These are phyloP conservation scores for Dryomyza anilis DNA, from an alignment of 2,888 invertebrate genomes.

Conservation along the genomic window DNA sequence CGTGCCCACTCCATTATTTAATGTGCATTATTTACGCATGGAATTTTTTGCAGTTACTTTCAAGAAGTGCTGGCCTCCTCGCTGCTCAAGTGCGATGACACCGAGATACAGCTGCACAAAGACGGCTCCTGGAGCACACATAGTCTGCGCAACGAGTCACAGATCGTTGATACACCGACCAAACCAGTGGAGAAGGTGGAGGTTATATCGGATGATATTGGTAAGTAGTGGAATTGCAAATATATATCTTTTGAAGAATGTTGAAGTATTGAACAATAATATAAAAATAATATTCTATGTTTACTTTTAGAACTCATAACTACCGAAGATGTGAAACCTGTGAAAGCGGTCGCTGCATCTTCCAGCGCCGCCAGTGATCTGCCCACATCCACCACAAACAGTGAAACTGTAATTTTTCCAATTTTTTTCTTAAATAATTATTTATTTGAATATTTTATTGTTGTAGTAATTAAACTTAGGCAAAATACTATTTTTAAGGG, in stretches of 20 bases:
- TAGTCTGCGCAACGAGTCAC: conserved; percentile 68
- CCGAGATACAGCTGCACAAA: conserved; percentile 81
- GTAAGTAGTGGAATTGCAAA: too few relatives aligned
- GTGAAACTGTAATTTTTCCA: conserved; percentile 56
- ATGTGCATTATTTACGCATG: background rate
- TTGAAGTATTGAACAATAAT: conserved; percentile 24
- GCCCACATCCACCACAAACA: conserved; percentile 60
- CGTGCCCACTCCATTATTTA: background rate
- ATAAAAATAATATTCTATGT: background rate
- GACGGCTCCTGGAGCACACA: conserved; percentile 86
- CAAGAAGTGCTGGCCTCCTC: conserved; percentile 79
- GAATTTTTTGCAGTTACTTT: conserved; percentile 70
- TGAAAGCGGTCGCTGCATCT: conserved; percentile 45
- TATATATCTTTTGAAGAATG: too few relatives aligned
- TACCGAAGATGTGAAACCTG: conserved; percentile 53
- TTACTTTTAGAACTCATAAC: conserved; percentile 47
- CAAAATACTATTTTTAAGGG: too few relatives aligned
- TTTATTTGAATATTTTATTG: too few relatives aligned
- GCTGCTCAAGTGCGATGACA: conserved; percentile 72
- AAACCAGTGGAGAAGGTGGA: conserved; percentile 68
- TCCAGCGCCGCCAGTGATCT: conserved; percentile 51
- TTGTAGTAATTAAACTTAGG: too few relatives aligned
- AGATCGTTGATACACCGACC: conserved; percentile 62
- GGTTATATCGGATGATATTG: conserved; percentile 77
- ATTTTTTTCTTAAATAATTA: too few relatives aligned